These are phyloP conservation scores for Motacilla alba DNA, from an alignment of 2,113 vertebrate species.

Conservation along the genomic window DNA sequence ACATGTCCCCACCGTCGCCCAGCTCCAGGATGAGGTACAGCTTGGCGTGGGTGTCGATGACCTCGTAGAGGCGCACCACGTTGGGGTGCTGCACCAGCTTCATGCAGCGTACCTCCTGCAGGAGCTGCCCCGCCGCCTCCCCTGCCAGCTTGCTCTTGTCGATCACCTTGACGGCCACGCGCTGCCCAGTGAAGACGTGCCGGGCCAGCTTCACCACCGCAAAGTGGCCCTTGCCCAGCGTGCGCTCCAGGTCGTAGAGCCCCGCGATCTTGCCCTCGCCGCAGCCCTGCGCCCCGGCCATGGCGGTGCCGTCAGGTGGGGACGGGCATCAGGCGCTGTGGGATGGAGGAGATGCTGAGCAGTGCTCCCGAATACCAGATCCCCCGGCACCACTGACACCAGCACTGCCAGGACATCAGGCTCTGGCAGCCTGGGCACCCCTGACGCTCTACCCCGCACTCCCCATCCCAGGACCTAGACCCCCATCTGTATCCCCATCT, in stretches of 20 bases:
- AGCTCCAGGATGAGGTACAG: constrained; percentile 91
- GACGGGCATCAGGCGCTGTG: constrained; percentile 17
- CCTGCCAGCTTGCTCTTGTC: constrained; percentile 85
- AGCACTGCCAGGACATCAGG: not conserved
- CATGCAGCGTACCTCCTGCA: constrained; percentile 90
- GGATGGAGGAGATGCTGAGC: not conserved
- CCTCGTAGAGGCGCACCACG: constrained; percentile 87
- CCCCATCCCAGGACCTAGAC: not conserved
- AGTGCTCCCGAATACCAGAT: not conserved
- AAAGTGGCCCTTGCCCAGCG: constrained; percentile 86
- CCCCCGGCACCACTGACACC: not conserved
- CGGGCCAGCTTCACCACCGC: constrained; percentile 86
- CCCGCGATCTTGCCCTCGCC: constrained; percentile 79
- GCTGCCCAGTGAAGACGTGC: constrained; percentile 82
- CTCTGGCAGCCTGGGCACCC: not conserved
- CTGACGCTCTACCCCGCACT: not conserved
- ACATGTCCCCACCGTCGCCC: constrained; percentile 86
- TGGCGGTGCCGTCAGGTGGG: constrained; percentile 13
- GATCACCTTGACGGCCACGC: constrained; percentile 88
- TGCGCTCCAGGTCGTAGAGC: constrained; percentile 85
- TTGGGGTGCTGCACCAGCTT: constrained; percentile 89
- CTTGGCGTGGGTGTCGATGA: constrained; percentile 86
- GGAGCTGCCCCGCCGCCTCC: constrained; percentile 80
- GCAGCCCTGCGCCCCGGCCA: constrained; percentile 59
- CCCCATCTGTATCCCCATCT: not conserved